phyloP scores from a whole-genome alignment of 2,888 invertebrate genomes.

The Thera obeliscata region DNA sequence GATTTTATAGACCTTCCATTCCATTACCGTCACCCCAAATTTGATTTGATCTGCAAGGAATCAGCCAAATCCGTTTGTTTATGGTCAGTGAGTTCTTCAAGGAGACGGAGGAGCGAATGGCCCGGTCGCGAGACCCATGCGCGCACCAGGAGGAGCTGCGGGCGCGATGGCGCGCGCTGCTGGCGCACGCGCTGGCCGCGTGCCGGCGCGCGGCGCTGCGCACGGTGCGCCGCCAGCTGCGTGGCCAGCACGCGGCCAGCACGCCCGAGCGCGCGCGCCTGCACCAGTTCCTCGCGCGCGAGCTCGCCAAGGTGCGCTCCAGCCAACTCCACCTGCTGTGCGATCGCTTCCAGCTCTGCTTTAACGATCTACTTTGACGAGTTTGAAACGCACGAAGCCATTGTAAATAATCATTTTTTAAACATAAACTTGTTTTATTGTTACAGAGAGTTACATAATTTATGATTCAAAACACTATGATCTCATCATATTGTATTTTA shows the following conservation, averaged over 20 bases:
- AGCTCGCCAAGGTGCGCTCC: constrained; percentile 43
- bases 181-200: constrained; percentile 42
- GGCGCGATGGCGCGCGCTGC: constrained; percentile 49
- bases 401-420: background rate
- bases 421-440: too few relatives aligned
- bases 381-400: background rate
- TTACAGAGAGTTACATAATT: too few relatives aligned
- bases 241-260: constrained; percentile 1
- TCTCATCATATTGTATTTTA: too few relatives aligned
- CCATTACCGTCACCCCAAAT: too few relatives aligned
- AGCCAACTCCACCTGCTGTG: constrained; percentile 51
- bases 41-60: too few relatives aligned
- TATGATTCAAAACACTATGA: too few relatives aligned
- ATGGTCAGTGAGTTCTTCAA: constrained; percentile 46
- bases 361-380: constrained; percentile 44
- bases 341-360: constrained; percentile 53
- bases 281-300: constrained; percentile 37
- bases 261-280: constrained; percentile 34
- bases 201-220: constrained; percentile 42
- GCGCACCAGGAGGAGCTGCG: constrained; percentile 47
- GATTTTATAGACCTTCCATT: too few relatives aligned
- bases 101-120: constrained; percentile 33
- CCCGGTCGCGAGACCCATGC: constrained; percentile 47
- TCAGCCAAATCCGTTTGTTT: background rate
- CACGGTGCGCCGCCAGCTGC: constrained; percentile 41